A percentile compares a stretch with the other conserved stretches of the same genome.
These are phyloP conservation scores for cattle (Bos taurus) DNA, from an alignment of 2,113 vertebrate genomes.

Conservation along the genomic window DNA sequence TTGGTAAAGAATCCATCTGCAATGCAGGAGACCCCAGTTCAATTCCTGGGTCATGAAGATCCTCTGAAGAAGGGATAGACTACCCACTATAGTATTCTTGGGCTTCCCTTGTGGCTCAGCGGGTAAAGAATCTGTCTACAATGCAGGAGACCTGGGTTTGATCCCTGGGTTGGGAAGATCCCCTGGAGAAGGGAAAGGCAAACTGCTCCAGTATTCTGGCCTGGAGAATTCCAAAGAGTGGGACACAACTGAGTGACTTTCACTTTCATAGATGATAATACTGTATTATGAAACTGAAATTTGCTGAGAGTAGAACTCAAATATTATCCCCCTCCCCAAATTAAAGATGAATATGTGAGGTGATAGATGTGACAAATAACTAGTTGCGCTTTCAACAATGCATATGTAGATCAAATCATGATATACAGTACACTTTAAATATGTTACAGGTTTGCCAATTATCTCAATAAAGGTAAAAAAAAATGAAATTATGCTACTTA, in stretches of 20 bases:
- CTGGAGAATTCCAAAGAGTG: background rate
- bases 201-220: background rate
- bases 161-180: background rate
- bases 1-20: background rate
- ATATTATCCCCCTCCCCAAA: background rate
- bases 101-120: background rate
- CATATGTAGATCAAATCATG: background rate
- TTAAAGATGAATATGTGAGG: background rate
- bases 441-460: background rate
- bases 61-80: background rate
- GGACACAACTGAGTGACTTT: background rate
- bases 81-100: background rate
- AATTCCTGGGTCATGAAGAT: background rate
- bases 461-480: background rate
- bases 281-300: background rate
- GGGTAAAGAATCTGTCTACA: background rate
- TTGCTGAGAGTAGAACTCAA: background rate
- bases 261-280: background rate
- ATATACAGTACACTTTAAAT: background rate
- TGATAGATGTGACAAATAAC: background rate
- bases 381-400: background rate
- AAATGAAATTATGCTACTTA: background rate
- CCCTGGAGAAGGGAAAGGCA: background rate
- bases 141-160: background rate
- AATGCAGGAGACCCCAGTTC: background rate